Evolutionary conservation across 1,140 invertebrate species (phyloP), one percentile per base, ranked within the genome.

Genomic region (Tenebrio molitor): DNA sequence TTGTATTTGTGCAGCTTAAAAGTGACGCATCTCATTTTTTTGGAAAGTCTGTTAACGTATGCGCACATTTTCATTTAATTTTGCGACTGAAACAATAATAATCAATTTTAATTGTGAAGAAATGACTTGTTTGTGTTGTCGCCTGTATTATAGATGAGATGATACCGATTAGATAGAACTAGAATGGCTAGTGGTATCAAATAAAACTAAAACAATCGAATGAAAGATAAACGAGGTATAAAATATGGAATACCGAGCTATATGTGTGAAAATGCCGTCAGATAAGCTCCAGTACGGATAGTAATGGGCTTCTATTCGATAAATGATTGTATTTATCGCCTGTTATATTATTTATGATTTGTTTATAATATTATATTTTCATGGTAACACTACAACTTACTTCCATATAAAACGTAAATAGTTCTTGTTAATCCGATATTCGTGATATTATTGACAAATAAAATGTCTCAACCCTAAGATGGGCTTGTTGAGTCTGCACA

Each of bases 191-290:
- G 50, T 29, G 50, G 23, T 25, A 58, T 58, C 10, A 58, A 21
- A 58, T 58, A 58, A 58, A 58, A 58, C 14, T 29, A 58, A 58
- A 29, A 17, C 50, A 58, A 58, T 58, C 50, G 21, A 58, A 58
- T 29, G 50, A 29, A 29, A 29, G 50, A 58, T 58, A 58, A 58
- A 58, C 50, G 50, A 58, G 50, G 50, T 29, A 58, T 58, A 58
- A 58, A 58, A 58, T 58, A 58, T 58, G 50, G 50, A 58, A 58
- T 58, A 58, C 21, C 23, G 23, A 58, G 50, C 29, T 29, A 39
- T 58, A 58, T 58, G 50, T 58, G 50, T 58, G 50, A 58, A 58
- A 58, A 58, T 29, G 23, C 50, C 50, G 50, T 58, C 50, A 58
- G 50, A 58, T 58, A 58, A 58, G 50, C 50, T 58, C 50, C 44